phyloP scores from a whole-genome alignment of 2,113 vertebrate species.

The Ceyx melanurus region DNA sequence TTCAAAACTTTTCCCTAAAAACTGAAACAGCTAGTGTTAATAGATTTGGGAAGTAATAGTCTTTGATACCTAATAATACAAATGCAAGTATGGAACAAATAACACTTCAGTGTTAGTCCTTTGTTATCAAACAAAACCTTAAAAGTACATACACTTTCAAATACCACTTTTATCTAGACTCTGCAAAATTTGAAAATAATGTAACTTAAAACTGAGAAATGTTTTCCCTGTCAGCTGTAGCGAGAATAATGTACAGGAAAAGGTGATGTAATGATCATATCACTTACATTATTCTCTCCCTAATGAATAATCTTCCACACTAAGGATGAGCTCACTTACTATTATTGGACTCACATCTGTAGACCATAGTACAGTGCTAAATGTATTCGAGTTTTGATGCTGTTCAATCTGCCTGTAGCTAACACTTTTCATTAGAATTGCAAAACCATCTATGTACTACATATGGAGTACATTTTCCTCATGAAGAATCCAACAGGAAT shows the following conservation, averaged over 20 bases:
- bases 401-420: conserved; percentile 52
- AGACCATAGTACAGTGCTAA: conserved; percentile 71
- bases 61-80: background rate
- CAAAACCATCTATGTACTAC: conserved; percentile 19
- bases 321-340: conserved; percentile 89
- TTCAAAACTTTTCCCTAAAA: background rate
- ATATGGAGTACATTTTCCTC: conserved; percentile 48
- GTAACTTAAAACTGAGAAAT: conserved; percentile 41
- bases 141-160: background rate
- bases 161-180: background rate
- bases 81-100: background rate
- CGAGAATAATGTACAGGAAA: conserved; percentile 87
- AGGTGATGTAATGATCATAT: conserved; percentile 93
- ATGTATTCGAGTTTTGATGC: conserved; percentile 48
- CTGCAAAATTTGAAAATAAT: conserved; percentile 23
- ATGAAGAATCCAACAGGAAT: background rate
- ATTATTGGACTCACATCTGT: conserved; percentile 88
- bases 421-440: conserved; percentile 15
- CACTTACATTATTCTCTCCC: conserved; percentile 90
- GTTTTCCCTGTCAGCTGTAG: conserved; percentile 78
- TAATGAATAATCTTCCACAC: conserved; percentile 85
- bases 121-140: background rate
- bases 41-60: background rate
- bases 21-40: background rate
- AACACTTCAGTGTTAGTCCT: background rate